phyloP scores from a whole-genome alignment of 2,888 invertebrate genomes.

The Myopa testacea region DNA sequence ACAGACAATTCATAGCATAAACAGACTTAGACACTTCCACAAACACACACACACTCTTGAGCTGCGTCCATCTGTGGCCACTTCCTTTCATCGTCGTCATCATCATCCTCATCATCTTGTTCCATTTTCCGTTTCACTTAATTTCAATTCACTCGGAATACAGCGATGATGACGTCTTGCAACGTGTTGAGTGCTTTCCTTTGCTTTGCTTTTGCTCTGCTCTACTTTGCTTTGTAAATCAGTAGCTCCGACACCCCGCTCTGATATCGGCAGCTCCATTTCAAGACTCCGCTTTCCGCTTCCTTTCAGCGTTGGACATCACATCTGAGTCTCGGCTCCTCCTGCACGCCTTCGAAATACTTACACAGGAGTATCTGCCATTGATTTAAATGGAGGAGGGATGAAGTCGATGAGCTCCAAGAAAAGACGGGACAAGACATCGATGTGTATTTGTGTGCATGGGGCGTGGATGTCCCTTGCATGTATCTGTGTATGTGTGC shows the following conservation, averaged over 20 bases:
- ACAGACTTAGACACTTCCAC: too few relatives aligned
- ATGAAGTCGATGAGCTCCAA: not conserved
- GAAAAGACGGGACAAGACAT: too few relatives aligned
- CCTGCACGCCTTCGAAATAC: not conserved
- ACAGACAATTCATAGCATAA: too few relatives aligned
- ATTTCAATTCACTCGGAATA: constrained; percentile 3
- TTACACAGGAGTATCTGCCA: not conserved
- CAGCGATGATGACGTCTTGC: not conserved
- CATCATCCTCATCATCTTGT: constrained; percentile 34
- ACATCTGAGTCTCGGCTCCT: not conserved
- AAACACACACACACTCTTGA: too few relatives aligned
- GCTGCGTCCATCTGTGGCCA: constrained; percentile 6
- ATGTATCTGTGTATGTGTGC: constrained; percentile 11
- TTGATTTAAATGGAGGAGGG: not conserved
- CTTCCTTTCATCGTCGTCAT: constrained; percentile 27
- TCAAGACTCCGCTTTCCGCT: not conserved
- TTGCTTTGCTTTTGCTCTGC: not conserved
- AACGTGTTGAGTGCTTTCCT: constrained; percentile 11
- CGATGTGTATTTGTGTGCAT: not conserved
- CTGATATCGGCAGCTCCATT: not conserved
- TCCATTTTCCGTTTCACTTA: constrained; percentile 33
- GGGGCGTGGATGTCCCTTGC: too few relatives aligned
- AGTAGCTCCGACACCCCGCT: not conserved
- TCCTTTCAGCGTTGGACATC: not conserved
- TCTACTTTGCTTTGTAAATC: not conserved